phyloP scores from a whole-genome alignment of 2,888 invertebrate genomes.

The Acrocera orbiculus region DNA sequence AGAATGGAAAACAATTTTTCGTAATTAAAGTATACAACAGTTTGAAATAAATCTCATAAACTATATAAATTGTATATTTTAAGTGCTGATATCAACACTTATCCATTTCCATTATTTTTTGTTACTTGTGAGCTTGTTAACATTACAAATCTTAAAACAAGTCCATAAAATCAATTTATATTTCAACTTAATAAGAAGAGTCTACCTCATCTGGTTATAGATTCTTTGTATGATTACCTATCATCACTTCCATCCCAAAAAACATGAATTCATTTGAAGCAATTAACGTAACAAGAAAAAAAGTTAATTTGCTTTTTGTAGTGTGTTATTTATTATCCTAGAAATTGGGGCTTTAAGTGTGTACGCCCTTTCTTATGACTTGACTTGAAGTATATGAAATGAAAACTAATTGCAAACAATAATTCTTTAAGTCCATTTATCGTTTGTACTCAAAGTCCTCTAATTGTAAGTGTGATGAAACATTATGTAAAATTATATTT shows the following conservation, averaged over 20 bases:
- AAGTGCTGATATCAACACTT: slow-evolving; percentile 8
- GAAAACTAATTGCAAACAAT: not conserved
- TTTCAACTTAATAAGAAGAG: too few relatives aligned
- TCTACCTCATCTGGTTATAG: not conserved
- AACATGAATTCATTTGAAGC: slow-evolving; percentile 8
- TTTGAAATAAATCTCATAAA: not conserved
- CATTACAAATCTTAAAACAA: too few relatives aligned
- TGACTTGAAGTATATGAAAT: not conserved
- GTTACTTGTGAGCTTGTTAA: too few relatives aligned
- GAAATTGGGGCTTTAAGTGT: slow-evolving; percentile 6
- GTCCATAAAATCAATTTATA: too few relatives aligned
- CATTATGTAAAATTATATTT: not conserved
- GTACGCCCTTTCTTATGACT: too few relatives aligned
- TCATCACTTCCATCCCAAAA: slow-evolving; percentile 5
- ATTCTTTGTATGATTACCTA: slow-evolving; percentile 1
- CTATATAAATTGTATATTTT: not conserved
- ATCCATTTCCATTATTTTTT: slow-evolving; percentile 6
- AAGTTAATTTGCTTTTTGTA: slow-evolving; percentile 6
- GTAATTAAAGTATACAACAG: slow-evolving; percentile 6
- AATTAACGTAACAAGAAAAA: slow-evolving; percentile 8
- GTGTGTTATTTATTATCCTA: slow-evolving; percentile 7
- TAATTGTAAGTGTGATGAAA: not conserved
- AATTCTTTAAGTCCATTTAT: not conserved
- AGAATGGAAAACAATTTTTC: slow-evolving; percentile 3
- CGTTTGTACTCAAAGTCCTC: not conserved